Conservation (phyloP, 1,140 invertebrate genomes). For the Cydia amplana region DNA sequence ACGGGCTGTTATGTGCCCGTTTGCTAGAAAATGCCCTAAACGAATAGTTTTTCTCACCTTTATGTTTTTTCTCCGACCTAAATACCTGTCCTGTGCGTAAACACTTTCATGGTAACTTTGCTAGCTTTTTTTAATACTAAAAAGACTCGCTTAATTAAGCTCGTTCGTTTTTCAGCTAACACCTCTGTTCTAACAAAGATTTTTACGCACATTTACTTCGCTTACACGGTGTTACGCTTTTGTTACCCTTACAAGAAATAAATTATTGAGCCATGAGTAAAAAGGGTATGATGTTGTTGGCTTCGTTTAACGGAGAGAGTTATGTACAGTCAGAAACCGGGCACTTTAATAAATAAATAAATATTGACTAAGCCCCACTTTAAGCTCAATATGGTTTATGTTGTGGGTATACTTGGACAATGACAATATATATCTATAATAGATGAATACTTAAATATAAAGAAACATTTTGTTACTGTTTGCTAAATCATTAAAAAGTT, state of each 20-base stretch:
- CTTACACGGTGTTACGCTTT: slow-evolving; percentile 11
- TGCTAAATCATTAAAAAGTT: not conserved
- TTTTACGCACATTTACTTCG: slow-evolving; percentile 3
- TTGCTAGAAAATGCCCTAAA: not conserved
- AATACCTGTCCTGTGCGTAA: not conserved
- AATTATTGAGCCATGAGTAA: slow-evolving; percentile 5
- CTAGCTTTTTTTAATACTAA: slow-evolving; percentile 1
- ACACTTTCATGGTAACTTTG: not conserved
- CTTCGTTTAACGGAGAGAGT: not conserved
- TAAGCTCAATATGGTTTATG: too few relatives aligned
- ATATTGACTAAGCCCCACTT: too few relatives aligned
- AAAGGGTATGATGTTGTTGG: not conserved
- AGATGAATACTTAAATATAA: too few relatives aligned
- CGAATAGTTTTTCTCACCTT: not conserved
- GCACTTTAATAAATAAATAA: too few relatives aligned
- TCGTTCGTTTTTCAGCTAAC: slow-evolving; percentile 4
- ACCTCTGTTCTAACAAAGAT: slow-evolving; percentile 15
- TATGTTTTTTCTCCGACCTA: not conserved
- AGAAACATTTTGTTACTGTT: too few relatives aligned
- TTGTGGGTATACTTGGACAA: too few relatives aligned
- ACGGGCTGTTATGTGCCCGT: not conserved
- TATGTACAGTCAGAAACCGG: too few relatives aligned
- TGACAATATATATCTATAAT: too few relatives aligned
- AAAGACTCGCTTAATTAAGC: not conserved
- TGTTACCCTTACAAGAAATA: slow-evolving; percentile 15